These are phyloP conservation scores for Mus pahari DNA, from an alignment of 2,113 vertebrate genomes.

Conservation along the genomic window DNA sequence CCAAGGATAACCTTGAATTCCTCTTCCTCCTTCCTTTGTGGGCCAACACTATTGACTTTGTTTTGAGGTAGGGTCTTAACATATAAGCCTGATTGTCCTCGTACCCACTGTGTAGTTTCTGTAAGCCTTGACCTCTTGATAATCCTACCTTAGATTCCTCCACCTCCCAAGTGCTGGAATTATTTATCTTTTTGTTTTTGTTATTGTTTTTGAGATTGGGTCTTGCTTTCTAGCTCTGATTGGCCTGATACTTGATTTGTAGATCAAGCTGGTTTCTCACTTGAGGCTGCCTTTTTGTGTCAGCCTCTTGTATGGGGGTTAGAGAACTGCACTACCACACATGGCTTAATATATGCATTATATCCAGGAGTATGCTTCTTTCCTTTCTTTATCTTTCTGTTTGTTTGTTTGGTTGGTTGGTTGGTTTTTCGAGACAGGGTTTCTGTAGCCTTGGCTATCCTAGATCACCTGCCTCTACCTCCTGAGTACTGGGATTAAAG, in stretches of 20 bases:
- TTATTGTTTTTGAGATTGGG: not conserved
- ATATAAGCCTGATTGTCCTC: not conserved
- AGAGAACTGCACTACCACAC: not conserved
- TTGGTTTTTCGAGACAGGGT: not conserved
- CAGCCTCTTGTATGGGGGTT: not conserved
- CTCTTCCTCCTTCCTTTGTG: not conserved
- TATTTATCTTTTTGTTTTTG: not conserved
- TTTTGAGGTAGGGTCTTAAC: not conserved
- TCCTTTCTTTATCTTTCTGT: not conserved
- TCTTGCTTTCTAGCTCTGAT: not conserved
- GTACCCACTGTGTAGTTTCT: not conserved
- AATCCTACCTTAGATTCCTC: not conserved
- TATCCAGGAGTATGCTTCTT: constrained; percentile 16
- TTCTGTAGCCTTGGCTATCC: not conserved
- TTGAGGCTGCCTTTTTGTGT: not conserved
- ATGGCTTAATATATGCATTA: not conserved
- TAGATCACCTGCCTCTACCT: not conserved
- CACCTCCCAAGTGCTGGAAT: not conserved
- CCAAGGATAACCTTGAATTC: not conserved
- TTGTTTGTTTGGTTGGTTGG: no score
- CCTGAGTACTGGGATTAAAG: not conserved
- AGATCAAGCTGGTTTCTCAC: not conserved
- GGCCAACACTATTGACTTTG: not conserved
- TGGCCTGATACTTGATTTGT: not conserved
- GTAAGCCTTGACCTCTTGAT: not conserved